Evolutionary conservation across 2,888 invertebrate genomes (phyloP).

Genomic region (Epistrophe grossulariae): DNA sequence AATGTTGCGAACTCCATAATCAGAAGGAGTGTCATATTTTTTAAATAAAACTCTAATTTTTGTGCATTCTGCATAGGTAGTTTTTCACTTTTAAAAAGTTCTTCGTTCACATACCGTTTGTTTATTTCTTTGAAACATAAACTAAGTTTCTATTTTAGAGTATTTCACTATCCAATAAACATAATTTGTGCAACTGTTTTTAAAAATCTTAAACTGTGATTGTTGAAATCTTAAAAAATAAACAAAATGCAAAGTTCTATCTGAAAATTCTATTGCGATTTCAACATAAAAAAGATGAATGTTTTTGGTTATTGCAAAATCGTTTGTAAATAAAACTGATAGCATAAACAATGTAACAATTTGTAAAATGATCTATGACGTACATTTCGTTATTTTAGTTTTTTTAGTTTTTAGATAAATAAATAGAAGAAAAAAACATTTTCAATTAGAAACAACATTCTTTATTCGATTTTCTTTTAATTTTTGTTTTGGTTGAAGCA

Average conservation of each 20-base stretch:
- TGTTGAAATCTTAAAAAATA: background rate
- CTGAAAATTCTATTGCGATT: background rate
- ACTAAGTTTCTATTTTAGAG: too few species aligned
- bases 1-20: too few species aligned
- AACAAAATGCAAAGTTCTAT: background rate
- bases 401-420: background rate
- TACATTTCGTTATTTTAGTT: background rate
- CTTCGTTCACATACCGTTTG: too few species aligned
- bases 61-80: too few species aligned
- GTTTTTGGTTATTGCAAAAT: slow-evolving; percentile 34
- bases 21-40: too few species aligned
- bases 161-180: too few species aligned
- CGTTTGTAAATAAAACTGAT: background rate
- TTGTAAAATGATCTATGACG: background rate
- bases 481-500: slow-evolving; percentile 44
- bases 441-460: slow-evolving; percentile 73
- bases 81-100: too few species aligned
- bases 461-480: slow-evolving; percentile 69
- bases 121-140: too few species aligned
- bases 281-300: background rate
- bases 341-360: background rate
- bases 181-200: background rate
- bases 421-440: slow-evolving; percentile 60
- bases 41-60: too few species aligned
- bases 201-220: background rate